phyloP scores from a whole-genome alignment of 1,140 invertebrate genomes.

The Plodia interpunctella region DNA sequence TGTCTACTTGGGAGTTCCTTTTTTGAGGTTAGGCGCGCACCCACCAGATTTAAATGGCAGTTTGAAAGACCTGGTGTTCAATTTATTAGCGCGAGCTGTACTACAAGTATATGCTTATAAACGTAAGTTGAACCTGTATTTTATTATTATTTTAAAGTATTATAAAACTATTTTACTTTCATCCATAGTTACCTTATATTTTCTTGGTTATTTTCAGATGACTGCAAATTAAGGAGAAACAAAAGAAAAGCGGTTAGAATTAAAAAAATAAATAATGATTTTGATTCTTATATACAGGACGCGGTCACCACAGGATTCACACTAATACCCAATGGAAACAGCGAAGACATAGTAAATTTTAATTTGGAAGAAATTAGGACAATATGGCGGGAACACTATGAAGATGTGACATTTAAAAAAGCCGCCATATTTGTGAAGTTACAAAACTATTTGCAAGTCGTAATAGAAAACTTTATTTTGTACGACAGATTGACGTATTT shows the following conservation, averaged over 20 bases:
- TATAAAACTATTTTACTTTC: too few species aligned
- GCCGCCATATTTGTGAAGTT: conserved; percentile 55
- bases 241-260: conserved; percentile 78
- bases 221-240: conserved; percentile 73
- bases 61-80: conserved; percentile 75
- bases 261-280: conserved; percentile 69
- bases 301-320: conserved; percentile 50
- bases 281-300: conserved; percentile 75
- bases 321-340: conserved; percentile 26
- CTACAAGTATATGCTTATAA: conserved; percentile 77
- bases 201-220: conserved; percentile 63
- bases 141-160: too few species aligned
- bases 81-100: conserved; percentile 79
- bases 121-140: conserved; percentile 77
- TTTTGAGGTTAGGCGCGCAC: conserved; percentile 82
- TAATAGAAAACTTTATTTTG: conserved; percentile 83
- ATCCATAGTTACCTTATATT: too few species aligned
- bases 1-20: conserved; percentile 77
- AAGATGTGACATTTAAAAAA: conserved; percentile 66
- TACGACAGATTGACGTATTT: conserved; percentile 82
- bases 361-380: conserved; percentile 34
- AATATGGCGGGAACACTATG: conserved; percentile 54
- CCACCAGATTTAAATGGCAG: conserved; percentile 71
- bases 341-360: conserved; percentile 23
- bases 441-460: conserved; percentile 68